A percentile compares a stretch with the other conserved stretches of the same genome.
These are phyloP conservation scores for Girardia tigrina DNA, from an alignment of 2,888 invertebrate species.

Conservation along the genomic window DNA sequence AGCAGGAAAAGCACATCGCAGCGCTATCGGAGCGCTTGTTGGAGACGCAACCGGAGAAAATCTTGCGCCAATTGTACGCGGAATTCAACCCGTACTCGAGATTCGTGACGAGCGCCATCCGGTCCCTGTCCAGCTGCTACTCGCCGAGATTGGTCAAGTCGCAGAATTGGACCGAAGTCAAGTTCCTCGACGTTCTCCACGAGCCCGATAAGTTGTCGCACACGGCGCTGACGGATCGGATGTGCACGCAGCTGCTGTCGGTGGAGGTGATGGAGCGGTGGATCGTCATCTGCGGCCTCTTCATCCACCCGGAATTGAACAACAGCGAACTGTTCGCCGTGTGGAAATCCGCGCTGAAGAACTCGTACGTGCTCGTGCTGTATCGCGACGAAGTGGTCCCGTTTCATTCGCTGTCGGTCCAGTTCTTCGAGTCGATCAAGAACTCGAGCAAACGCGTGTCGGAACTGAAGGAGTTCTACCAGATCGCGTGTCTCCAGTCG, in stretches of 20 bases:
- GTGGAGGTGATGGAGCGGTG: conserved; percentile 86
- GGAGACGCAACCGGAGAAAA: conserved; percentile 83
- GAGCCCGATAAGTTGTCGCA: conserved; percentile 84
- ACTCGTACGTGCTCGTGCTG: conserved; percentile 79
- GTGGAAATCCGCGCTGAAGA: conserved; percentile 60
- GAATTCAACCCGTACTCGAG: conserved; percentile 78
- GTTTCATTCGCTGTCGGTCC: conserved; percentile 78
- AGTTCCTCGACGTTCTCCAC: conserved; percentile 68
- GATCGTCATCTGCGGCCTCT: conserved; percentile 58
- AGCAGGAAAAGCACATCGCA: conserved; percentile 61
- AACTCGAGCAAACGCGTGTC: conserved; percentile 70
- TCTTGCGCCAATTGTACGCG: conserved; percentile 81
- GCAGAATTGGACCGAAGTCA: conserved; percentile 66
- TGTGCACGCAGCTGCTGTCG: conserved; percentile 92
- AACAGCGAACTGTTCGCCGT: conserved; percentile 32
- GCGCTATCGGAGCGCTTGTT: conserved; percentile 89
- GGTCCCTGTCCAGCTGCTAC: conserved; percentile 74
- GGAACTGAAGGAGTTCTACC: conserved; percentile 88
- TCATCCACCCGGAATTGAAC: conserved; percentile 36
- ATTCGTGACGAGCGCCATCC: conserved; percentile 67
- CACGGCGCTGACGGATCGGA: conserved; percentile 80
- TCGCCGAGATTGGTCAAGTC: conserved; percentile 71
- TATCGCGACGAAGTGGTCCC: conserved; percentile 92
- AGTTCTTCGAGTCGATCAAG: conserved; percentile 72
- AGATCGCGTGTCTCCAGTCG: conserved; percentile 50